Conservation (phyloP, 2,113 vertebrate genomes). For the Sclerurus mexicanus region DNA sequence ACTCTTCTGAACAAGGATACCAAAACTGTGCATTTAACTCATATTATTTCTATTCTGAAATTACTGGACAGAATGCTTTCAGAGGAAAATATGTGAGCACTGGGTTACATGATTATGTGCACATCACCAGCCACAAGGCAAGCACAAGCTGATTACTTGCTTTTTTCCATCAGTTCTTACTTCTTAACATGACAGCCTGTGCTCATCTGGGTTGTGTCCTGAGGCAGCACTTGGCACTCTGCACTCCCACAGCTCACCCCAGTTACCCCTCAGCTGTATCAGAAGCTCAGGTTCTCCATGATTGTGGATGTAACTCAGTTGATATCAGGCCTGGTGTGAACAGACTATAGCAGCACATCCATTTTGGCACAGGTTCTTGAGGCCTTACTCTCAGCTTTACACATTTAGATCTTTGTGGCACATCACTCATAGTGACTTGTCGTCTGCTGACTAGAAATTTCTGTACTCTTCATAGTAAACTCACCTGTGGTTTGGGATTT, state of each 20-base stretch:
- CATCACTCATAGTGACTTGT: background rate
- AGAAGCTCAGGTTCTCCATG: background rate
- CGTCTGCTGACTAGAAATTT: background rate
- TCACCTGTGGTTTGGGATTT: conserved; percentile 24
- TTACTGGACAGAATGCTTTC: background rate
- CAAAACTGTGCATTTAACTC: background rate
- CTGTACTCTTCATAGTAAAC: background rate
- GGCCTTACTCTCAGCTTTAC: background rate
- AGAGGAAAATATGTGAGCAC: background rate
- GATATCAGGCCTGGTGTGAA: accelerated
- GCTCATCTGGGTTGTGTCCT: background rate
- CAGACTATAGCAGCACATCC: background rate
- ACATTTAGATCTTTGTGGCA: background rate
- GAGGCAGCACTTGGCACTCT: background rate
- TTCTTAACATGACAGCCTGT: background rate
- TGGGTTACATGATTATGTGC: background rate
- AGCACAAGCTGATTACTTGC: background rate
- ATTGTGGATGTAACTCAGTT: background rate
- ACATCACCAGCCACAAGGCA: background rate
- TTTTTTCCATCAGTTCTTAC: background rate
- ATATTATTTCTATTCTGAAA: background rate
- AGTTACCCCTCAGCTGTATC: background rate
- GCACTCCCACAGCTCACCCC: background rate
- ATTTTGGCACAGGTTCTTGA: background rate
- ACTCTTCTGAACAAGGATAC: background rate